Percentiles rank a stretch among this genome's conserved stretches.
Conservation (phyloP, 2,113 vertebrate species). For the Ranitomeya variabilis region DNA sequence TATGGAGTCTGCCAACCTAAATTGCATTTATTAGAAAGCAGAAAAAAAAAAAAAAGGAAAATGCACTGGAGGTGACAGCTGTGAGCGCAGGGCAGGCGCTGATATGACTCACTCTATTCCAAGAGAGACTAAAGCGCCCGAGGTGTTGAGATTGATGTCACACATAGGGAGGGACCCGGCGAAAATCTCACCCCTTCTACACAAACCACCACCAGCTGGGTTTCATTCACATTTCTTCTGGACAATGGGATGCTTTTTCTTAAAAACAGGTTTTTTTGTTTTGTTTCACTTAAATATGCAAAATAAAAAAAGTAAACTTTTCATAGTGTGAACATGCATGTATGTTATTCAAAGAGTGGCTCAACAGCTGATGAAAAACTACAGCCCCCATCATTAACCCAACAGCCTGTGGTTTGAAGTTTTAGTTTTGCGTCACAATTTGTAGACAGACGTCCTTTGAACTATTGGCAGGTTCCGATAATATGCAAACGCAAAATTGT, state of each 20-base stretch:
- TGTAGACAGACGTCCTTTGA: too few species aligned
- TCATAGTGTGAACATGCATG: too few species aligned
- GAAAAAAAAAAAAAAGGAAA: background rate
- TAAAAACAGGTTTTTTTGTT: too few species aligned
- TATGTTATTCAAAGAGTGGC: too few species aligned
- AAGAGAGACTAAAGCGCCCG: background rate
- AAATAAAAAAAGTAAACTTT: background rate
- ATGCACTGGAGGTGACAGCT: background rate
- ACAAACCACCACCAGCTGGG: background rate
- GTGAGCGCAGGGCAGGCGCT: too few species aligned
- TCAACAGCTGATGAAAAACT: background rate
- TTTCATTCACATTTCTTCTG: background rate
- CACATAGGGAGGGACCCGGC: background rate
- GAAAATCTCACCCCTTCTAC: background rate
- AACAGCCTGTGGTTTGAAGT: too few species aligned
- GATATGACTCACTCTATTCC: background rate
- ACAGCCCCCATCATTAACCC: too few species aligned
- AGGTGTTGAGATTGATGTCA: background rate
- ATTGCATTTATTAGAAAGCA: background rate
- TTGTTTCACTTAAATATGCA: background rate
- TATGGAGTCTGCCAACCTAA: background rate
- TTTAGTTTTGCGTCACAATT: too few species aligned
- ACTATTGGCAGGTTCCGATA: too few species aligned
- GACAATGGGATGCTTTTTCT: too few species aligned
- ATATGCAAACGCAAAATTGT: too few species aligned